Percentiles rank a stretch among this genome's conserved stretches.
phyloP scores from a whole-genome alignment of 1,140 invertebrate species.

The Eurosta solidaginis region DNA sequence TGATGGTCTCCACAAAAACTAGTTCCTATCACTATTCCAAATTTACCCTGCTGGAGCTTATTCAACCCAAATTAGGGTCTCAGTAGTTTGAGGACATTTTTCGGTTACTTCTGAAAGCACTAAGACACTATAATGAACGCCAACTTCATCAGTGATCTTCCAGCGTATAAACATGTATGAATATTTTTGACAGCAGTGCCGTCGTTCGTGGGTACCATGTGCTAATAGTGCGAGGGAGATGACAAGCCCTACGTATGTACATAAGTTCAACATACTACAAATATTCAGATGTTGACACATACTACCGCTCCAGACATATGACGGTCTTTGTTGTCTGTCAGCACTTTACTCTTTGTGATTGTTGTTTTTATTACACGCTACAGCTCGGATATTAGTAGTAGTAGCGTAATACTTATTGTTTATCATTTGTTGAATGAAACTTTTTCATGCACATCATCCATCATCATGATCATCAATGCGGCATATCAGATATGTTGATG shows the following conservation, averaged over 20 bases:
- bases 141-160: background rate
- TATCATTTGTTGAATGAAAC: conserved; percentile 27
- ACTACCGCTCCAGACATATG: background rate
- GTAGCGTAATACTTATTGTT: background rate
- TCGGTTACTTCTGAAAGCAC: background rate
- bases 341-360: background rate
- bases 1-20: no score
- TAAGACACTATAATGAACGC: background rate
- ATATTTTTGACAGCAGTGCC: background rate
- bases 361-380: background rate
- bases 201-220: background rate
- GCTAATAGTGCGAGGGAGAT: background rate
- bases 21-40: no score
- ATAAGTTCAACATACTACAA: conserved; percentile 12
- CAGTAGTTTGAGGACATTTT: background rate
- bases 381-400: background rate
- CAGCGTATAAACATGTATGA: no score
- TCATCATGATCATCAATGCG: background rate
- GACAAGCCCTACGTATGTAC: background rate
- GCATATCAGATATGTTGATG: background rate
- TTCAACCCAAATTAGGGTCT: background rate
- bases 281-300: background rate
- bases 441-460: conserved; percentile 11
- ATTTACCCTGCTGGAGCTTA: no score
- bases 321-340: background rate